phyloP scores from a whole-genome alignment of 2,797 vertebrate genomes.

The Darevskia nairensis region DNA sequence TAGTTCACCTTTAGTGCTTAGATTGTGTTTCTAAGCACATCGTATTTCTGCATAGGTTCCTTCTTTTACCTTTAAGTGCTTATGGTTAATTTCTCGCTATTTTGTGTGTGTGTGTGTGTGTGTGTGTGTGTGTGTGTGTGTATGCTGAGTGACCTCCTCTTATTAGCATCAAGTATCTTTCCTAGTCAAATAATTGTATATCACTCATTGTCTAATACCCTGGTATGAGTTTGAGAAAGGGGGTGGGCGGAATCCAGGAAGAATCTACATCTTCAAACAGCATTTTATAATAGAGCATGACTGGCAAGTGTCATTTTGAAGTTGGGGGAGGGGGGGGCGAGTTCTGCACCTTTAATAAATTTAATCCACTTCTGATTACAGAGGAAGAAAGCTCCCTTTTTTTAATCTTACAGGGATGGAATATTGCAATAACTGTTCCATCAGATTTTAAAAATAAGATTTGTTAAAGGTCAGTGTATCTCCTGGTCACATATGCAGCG shows the following conservation, averaged over 20 bases:
- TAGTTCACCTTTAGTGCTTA: slow-evolving; percentile 58
- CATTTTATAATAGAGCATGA: slow-evolving; percentile 76
- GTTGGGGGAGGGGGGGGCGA: slow-evolving; percentile 53
- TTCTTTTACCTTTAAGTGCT: slow-evolving; percentile 64
- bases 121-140: slow-evolving; percentile 47
- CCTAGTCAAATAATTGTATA: slow-evolving; percentile 61
- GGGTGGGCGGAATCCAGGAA: slow-evolving; percentile 32
- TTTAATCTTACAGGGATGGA: slow-evolving; percentile 83
- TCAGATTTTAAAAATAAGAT: slow-evolving; percentile 87
- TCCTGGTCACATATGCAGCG: slow-evolving; percentile 86
- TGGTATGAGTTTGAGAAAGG: slow-evolving; percentile 51
- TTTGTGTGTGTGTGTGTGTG: too few relatives aligned
- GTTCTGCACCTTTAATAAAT: slow-evolving; percentile 81
- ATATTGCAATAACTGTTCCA: slow-evolving; percentile 87
- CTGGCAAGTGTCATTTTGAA: slow-evolving; percentile 74
- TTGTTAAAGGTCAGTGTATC: slow-evolving; percentile 91
- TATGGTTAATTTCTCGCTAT: slow-evolving; percentile 65
- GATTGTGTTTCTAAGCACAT: slow-evolving; percentile 55
- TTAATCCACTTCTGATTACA: slow-evolving; percentile 82
- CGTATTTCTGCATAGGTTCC: slow-evolving; percentile 51
- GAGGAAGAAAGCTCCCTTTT: slow-evolving; percentile 77
- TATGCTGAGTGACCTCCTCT: slow-evolving; percentile 60
- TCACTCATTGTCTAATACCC: slow-evolving; percentile 52
- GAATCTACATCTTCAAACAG: slow-evolving; percentile 59
- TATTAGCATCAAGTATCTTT: slow-evolving; percentile 63